Conservation (phyloP, 2,888 invertebrate genomes). For the Noctua fimbriata region DNA sequence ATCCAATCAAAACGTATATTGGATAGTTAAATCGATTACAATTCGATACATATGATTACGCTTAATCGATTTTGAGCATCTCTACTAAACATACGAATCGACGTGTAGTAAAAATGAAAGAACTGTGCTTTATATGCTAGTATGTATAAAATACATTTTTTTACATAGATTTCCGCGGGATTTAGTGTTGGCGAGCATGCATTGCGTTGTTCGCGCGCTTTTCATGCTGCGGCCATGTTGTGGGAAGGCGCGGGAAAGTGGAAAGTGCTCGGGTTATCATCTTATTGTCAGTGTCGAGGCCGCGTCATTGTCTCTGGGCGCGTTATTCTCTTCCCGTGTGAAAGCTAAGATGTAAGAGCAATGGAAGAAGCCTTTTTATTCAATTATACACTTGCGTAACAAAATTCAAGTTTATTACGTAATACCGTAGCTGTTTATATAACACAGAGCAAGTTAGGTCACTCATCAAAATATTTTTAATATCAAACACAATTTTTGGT, state of each 20-base stretch:
- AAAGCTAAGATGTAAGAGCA: constrained; percentile 72
- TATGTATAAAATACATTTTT: constrained; percentile 16
- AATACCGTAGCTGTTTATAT: constrained; percentile 24
- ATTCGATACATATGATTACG: constrained; percentile 37
- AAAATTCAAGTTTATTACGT: constrained; percentile 42
- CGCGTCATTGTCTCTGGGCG: constrained; percentile 77
- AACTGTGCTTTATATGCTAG: not conserved
- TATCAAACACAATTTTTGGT: not conserved
- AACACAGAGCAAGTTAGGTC: constrained; percentile 25
- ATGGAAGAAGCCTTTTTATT: constrained; percentile 57
- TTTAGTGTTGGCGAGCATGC: constrained; percentile 36
- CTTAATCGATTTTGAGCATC: constrained; percentile 32
- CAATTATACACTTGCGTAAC: constrained; percentile 55
- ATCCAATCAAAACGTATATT: constrained; percentile 28
- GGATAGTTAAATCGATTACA: constrained; percentile 20
- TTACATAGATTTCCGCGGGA: constrained; percentile 30
- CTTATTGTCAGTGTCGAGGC: constrained; percentile 87
- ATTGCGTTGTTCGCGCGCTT: constrained; percentile 67
- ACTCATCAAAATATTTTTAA: not conserved
- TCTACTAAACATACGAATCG: not conserved
- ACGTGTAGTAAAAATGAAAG: constrained; percentile 7
- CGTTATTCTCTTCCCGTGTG: constrained; percentile 80
- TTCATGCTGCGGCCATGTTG: constrained; percentile 76
- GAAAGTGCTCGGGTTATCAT: constrained; percentile 83
- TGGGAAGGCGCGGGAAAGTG: constrained; percentile 87